Evolutionary conservation across 2,888 invertebrate genomes (phyloP), one percentile per base, ranked within the genome.

Genomic region (Philereme vetulata): DNA sequence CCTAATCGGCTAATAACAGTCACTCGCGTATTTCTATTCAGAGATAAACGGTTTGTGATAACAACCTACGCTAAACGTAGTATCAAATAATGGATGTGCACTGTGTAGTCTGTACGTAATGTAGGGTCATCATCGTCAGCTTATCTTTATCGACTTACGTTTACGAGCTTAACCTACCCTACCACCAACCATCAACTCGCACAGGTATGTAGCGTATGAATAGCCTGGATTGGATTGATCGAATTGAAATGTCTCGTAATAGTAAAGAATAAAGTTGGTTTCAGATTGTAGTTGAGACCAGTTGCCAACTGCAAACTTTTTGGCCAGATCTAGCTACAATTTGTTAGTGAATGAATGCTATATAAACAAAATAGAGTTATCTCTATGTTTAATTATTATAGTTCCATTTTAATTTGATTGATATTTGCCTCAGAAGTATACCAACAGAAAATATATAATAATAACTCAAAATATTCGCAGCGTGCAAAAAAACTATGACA

Each of bases 121-220:
- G 42, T 38, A 43, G 40, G 43, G 51, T 48, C 51, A 57, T 57
- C 52, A 58, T 52, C 58, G 44, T 52, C 43, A 44, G 38, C 47
- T 42, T 40, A 54, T 42, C 54, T 46, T 21, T 47, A 47, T 46
- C 40, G 53, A 46, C 46, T 10, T 10, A 33, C 46, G 42, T 8
- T 54, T 34, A 48, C 8, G 21, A 48, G 43, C 33, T 43, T 35
- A 35, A 9, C 11, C 48, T 54, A 54, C 43, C 48, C 42, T 7
- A 34, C 38, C 33, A 10, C n/a, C 42, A 36, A 5, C 36, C 36
- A 36, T 2, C 38, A 8, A 38, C 38, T 38, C 38, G 38, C 38
- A 6, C 38, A 38, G n/a, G 1, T 43, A 43, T 21, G 44, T 44
- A 44, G 44, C 44, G 44, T 21, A 10, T 10, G 42, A 42, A 42